phyloP scores from a whole-genome alignment of 2,888 invertebrate species.

The Caenorhabditis drosophilae region DNA sequence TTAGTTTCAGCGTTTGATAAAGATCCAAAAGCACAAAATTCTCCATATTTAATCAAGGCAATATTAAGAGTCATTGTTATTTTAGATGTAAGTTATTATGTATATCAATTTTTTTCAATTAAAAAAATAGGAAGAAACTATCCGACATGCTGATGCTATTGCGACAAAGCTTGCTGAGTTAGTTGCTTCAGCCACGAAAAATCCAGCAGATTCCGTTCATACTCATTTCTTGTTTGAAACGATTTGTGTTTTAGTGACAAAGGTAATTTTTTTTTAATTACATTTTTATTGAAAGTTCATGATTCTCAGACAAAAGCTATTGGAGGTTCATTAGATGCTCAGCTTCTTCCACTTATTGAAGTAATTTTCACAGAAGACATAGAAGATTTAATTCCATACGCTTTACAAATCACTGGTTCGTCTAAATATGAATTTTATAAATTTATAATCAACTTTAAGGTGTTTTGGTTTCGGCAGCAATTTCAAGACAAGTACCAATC shows the following conservation, averaged over 20 bases:
- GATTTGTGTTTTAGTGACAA: slow-evolving; percentile 77
- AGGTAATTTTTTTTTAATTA: slow-evolving; percentile 50
- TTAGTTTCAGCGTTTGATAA: slow-evolving; percentile 80
- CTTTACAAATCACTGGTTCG: slow-evolving; percentile 82
- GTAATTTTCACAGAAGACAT: slow-evolving; percentile 87
- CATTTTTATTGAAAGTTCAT: neutral
- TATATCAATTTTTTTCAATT: slow-evolving; percentile 4
- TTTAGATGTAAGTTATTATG: slow-evolving; percentile 49
- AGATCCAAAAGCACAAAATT: slow-evolving; percentile 79
- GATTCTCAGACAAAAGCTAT: slow-evolving; percentile 52
- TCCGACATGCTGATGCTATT: slow-evolving; percentile 52
- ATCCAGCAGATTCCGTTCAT: slow-evolving; percentile 89
- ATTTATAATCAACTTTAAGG: slow-evolving; percentile 13
- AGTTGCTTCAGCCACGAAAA: slow-evolving; percentile 52
- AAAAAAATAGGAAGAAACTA: slow-evolving; percentile 38
- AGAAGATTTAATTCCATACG: slow-evolving; percentile 94
- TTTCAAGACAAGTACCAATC: slow-evolving; percentile 71
- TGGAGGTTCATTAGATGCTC: slow-evolving; percentile 77
- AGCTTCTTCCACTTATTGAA: slow-evolving; percentile 90
- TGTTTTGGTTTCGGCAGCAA: slow-evolving; percentile 42
- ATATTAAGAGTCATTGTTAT: slow-evolving; percentile 63
- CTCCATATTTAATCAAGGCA: slow-evolving; percentile 97
- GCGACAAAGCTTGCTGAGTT: slow-evolving; percentile 50
- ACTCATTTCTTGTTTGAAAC: slow-evolving; percentile 98
- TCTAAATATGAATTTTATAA: neutral